These are phyloP conservation scores for Mesorhabditis spiculigera DNA, from an alignment of 2,888 invertebrate species.

Conservation along the genomic window DNA sequence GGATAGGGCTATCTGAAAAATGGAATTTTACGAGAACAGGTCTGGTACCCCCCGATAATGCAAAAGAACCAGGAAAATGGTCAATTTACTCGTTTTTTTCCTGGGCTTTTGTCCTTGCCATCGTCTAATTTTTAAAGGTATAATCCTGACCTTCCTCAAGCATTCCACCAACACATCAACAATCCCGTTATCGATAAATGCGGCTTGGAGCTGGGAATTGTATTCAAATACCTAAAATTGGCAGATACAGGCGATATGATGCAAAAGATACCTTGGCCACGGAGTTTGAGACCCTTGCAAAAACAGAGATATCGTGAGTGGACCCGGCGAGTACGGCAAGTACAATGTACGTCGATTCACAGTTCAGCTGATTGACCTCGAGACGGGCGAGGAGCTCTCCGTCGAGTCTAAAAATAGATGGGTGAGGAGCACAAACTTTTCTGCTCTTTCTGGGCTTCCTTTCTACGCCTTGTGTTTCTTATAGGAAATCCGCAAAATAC, in stretches of 20 bases:
- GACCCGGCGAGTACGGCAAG: slow-evolving; percentile 41
- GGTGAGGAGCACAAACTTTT: too few relatives aligned
- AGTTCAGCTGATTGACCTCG: slow-evolving; percentile 36
- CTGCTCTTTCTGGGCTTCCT: too few relatives aligned
- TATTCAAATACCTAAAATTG: slow-evolving; percentile 41
- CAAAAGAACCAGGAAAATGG: too few relatives aligned
- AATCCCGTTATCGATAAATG: slow-evolving; percentile 47
- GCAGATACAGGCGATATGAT: slow-evolving; percentile 7
- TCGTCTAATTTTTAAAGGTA: too few relatives aligned
- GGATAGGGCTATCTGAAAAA: neutral
- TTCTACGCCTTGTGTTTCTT: too few relatives aligned
- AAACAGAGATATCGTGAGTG: slow-evolving; percentile 35
- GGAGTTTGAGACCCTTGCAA: slow-evolving; percentile 49
- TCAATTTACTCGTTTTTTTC: too few relatives aligned
- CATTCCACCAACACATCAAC: slow-evolving; percentile 41
- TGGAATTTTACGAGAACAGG: neutral
- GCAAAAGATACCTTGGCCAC: slow-evolving; percentile 17
- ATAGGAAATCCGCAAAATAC: too few relatives aligned
- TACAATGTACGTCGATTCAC: slow-evolving; percentile 38
- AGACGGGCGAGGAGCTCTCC: slow-evolving; percentile 38
- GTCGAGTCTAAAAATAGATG: slow-evolving; percentile 31
- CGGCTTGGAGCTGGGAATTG: slow-evolving; percentile 43
- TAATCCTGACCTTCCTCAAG: slow-evolving; percentile 19
- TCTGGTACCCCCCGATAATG: too few relatives aligned
- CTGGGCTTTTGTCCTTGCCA: too few relatives aligned